Evolutionary conservation across 2,797 vertebrate genomes (phyloP).

Genomic region (Epinephelus coioides): DNA sequence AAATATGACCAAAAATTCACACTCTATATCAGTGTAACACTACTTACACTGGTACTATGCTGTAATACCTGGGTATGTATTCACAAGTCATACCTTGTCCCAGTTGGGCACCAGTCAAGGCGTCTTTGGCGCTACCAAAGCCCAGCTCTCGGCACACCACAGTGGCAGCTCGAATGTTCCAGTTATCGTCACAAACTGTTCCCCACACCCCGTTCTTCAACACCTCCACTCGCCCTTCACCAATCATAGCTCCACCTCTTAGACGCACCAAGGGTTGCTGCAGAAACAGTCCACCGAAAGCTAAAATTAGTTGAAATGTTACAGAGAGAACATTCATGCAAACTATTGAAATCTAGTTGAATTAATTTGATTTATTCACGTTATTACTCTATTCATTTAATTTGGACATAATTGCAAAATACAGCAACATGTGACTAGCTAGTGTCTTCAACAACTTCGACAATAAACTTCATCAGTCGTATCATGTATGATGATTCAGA

Average conservation of each 20-base stretch:
- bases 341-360: background rate
- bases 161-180: constrained; percentile 91
- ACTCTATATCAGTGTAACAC: background rate
- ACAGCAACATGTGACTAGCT: background rate
- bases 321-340: background rate
- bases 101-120: constrained; percentile 86
- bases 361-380: background rate
- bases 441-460: background rate
- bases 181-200: constrained; percentile 93
- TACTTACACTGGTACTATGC: background rate
- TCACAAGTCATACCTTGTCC: constrained; percentile 90
- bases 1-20: background rate
- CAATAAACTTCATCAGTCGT: background rate
- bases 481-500: background rate
- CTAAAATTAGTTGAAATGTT: background rate
- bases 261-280: constrained; percentile 95
- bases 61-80: background rate
- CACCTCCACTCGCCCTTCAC: constrained; percentile 96
- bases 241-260: constrained; percentile 91
- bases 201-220: constrained; percentile 96
- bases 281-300: constrained; percentile 21
- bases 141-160: constrained; percentile 97
- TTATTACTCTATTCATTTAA: background rate
- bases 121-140: constrained; percentile 94
- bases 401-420: background rate